Conservation (phyloP, 30 jellyfish, hydroid and myxozoan species). For the Mastigias papua region DNA sequence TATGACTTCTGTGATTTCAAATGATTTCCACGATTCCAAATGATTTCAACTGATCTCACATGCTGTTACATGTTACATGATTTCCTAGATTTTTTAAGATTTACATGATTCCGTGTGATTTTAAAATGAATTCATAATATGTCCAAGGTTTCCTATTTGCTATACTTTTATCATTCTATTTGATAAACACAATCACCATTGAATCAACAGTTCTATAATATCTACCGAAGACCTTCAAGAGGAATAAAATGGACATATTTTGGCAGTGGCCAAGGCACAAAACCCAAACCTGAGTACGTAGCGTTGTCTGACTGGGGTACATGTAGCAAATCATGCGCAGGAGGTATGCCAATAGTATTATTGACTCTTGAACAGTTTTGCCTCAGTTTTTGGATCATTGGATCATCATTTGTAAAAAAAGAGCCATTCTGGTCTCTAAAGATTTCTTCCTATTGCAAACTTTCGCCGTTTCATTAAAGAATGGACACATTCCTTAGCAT, state of each 20-base stretch:
- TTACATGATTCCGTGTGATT: no score
- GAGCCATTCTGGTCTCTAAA: no score
- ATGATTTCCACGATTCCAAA: no score
- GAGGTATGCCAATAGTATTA: constrained; percentile 79
- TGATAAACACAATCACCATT: background rate
- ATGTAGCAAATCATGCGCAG: constrained; percentile 86
- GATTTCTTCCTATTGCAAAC: no score
- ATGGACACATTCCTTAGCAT: no score
- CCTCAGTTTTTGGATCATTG: no score
- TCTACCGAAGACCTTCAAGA: constrained; percentile 1
- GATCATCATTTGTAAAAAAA: no score
- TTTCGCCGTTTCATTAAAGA: no score
- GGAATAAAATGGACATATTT: constrained; percentile 51
- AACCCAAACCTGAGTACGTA: constrained; percentile 13
- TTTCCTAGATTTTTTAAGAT: no score
- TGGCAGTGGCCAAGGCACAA: constrained; percentile 5
- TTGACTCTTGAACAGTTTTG: no score
- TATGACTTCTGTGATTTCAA: no score
- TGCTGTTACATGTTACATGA: no score
- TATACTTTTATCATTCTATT: background rate
- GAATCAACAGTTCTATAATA: constrained; percentile 24
- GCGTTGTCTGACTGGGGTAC: constrained; percentile 56
- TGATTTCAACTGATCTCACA: background rate
- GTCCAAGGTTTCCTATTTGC: background rate
- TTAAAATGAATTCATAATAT: background rate